phyloP scores from a whole-genome alignment of 2,797 vertebrate species.

The Enteromius anoplus region DNA sequence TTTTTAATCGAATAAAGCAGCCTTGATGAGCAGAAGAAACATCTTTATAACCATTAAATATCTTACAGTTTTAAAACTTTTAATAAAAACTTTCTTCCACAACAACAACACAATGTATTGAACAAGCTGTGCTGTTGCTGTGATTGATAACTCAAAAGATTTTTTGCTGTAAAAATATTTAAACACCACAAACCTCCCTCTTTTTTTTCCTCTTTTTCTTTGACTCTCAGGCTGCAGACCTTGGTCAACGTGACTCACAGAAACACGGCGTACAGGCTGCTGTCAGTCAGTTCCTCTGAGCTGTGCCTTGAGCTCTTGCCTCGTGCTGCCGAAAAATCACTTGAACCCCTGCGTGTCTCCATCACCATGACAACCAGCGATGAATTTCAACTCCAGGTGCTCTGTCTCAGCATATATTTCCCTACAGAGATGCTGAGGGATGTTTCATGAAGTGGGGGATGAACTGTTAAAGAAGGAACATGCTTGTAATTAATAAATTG shows the following conservation, averaged over 20 bases:
- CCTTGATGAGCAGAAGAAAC: no score
- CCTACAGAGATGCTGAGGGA: neutral
- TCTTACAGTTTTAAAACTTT: no score
- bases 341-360: constrained; percentile 68
- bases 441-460: neutral
- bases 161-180: neutral
- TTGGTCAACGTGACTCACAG: constrained; percentile 52
- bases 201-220: neutral
- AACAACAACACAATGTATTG: neutral
- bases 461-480: neutral
- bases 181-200: neutral
- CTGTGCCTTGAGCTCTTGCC: constrained; percentile 73
- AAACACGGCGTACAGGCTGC: constrained; percentile 64
- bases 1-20: no score
- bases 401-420: neutral
- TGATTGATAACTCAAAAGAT: neutral
- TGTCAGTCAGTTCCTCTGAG: constrained; percentile 68
- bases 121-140: neutral
- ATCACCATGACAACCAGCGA: constrained; percentile 65
- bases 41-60: no score
- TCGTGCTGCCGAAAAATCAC: constrained; percentile 54
- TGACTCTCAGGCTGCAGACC: constrained; percentile 66
- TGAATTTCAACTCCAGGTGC: constrained; percentile 73
- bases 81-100: no score
- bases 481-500: neutral